Percentiles rank a stretch among this genome's conserved stretches.
phyloP scores from a whole-genome alignment of 1,140 invertebrate species.

The Drosophila miranda region DNA sequence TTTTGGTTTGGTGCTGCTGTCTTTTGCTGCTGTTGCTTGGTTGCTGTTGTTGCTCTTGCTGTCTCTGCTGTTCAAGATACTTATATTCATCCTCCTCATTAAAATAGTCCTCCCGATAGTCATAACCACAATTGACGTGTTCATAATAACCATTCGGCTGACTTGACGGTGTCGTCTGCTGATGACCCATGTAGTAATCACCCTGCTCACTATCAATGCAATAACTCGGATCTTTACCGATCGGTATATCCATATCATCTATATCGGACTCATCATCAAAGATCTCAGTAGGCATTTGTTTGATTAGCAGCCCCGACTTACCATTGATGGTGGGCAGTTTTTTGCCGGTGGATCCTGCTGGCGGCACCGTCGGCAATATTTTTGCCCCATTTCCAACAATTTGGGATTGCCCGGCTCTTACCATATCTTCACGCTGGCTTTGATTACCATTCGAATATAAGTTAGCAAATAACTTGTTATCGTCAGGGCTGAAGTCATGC shows the following conservation, averaged over 20 bases:
- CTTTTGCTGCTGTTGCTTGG: constrained; percentile 58
- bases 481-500: constrained; percentile 16
- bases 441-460: constrained; percentile 61
- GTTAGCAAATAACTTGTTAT: constrained; percentile 29
- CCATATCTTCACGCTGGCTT: constrained; percentile 12
- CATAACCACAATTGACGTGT: constrained; percentile 65
- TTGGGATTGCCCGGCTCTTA: constrained; percentile 7
- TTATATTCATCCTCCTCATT: constrained; percentile 82
- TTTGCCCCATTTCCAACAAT: constrained; percentile 27
- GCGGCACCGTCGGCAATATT: constrained; percentile 62
- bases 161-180: constrained; percentile 80
- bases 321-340: constrained; percentile 80
- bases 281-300: constrained; percentile 78
- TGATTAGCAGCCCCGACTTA: constrained; percentile 70
- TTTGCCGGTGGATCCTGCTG: constrained; percentile 70
- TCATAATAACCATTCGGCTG: constrained; percentile 81
- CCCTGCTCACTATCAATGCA: constrained; percentile 69
- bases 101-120: constrained; percentile 82
- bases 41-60: constrained; percentile 53
- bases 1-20: constrained; percentile 34
- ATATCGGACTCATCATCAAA: constrained; percentile 68
- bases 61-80: constrained; percentile 79
- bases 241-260: constrained; percentile 28
- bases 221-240: constrained; percentile 53
- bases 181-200: constrained; percentile 73